Evolutionary conservation across 2,888 invertebrate species (phyloP).

Genomic region (Lithosia quadra): DNA sequence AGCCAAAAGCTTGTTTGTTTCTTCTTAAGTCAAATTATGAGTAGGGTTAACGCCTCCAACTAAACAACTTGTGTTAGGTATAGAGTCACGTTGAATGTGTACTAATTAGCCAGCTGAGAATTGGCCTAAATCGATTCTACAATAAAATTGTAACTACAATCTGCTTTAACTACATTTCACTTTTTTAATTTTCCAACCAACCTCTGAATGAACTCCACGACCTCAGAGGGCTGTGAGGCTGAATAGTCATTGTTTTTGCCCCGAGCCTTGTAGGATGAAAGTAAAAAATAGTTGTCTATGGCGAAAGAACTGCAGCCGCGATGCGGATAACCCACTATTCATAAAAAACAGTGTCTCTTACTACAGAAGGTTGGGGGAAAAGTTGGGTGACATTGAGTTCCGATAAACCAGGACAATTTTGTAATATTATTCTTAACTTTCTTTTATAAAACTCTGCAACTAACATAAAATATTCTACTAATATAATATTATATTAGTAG

Average conservation of each 20-base stretch:
- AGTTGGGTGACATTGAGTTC: slow-evolving; percentile 43
- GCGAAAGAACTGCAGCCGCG: slow-evolving; percentile 46
- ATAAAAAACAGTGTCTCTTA: slow-evolving; percentile 74
- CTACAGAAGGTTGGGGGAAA: slow-evolving; percentile 52
- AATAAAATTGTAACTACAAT: background rate
- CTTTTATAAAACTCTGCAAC: background rate
- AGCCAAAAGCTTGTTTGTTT: too few relatives aligned
- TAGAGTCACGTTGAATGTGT: too few relatives aligned
- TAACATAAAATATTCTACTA: too few relatives aligned
- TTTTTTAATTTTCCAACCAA: slow-evolving; percentile 8
- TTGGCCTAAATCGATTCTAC: too few relatives aligned
- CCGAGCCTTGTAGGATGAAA: slow-evolving; percentile 37
- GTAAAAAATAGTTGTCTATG: slow-evolving; percentile 51
- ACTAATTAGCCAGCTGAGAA: too few relatives aligned
- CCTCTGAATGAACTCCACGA: slow-evolving; percentile 45
- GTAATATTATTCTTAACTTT: background rate
- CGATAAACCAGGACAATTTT: slow-evolving; percentile 16
- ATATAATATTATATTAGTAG: too few relatives aligned
- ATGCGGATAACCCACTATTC: slow-evolving; percentile 66
- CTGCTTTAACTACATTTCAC: background rate
- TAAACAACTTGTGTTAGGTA: too few relatives aligned
- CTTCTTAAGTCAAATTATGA: too few relatives aligned
- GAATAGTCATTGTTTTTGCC: slow-evolving; percentile 51
- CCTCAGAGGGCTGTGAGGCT: slow-evolving; percentile 46
- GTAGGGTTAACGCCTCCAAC: too few relatives aligned